These are phyloP conservation scores for Dipus sagitta DNA, from an alignment of 2,797 vertebrate species.

Conservation along the genomic window DNA sequence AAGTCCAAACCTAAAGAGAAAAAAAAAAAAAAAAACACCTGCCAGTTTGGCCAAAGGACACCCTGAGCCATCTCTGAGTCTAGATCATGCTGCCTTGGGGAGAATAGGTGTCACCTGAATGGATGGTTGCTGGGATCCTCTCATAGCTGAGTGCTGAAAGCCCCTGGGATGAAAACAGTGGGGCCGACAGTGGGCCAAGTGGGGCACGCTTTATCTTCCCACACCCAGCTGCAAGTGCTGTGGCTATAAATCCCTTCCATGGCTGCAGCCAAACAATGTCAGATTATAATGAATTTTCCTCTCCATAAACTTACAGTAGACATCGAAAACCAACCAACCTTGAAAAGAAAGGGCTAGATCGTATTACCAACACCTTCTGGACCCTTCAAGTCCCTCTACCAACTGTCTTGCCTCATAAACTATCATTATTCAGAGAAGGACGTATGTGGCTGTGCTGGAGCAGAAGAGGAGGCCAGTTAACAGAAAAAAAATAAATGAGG, in stretches of 20 bases:
- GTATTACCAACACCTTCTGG: neutral
- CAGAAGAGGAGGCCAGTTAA: neutral
- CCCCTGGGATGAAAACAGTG: neutral
- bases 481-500: neutral
- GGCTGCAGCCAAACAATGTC: slow-evolving; percentile 5
- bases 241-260: slow-evolving; percentile 44
- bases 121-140: neutral
- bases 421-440: neutral
- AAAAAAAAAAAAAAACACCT: neutral
- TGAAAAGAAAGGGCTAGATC: slow-evolving; percentile 62
- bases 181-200: neutral
- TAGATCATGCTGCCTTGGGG: neutral
- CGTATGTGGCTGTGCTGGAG: neutral
- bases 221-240: neutral
- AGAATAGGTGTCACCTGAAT: neutral
- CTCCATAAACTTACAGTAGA: slow-evolving; percentile 59
- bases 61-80: neutral
- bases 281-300: slow-evolving; percentile 61
- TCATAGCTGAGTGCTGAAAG: neutral
- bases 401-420: slow-evolving; percentile 47
- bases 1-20: neutral
- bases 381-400: slow-evolving; percentile 1
- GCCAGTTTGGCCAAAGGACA: neutral
- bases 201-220: neutral
- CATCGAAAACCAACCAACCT: slow-evolving; percentile 64